Conservation (phyloP, 1,140 invertebrate genomes). For the Brachionus sp. region DNA sequence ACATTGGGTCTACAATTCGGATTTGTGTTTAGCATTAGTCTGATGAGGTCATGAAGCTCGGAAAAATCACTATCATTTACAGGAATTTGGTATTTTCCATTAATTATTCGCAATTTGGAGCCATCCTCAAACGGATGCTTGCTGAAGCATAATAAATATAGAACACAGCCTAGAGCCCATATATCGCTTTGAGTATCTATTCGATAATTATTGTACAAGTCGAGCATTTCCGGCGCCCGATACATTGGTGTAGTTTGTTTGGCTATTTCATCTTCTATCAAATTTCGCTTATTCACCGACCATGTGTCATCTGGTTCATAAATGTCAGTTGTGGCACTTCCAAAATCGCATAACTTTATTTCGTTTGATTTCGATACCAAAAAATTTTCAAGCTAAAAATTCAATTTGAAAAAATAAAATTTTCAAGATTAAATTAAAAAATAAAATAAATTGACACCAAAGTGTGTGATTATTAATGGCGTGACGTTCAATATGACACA, state of each 20-base stretch:
- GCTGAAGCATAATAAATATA: conserved; percentile 85
- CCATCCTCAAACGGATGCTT: conserved; percentile 95
- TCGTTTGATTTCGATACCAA: conserved; percentile 73
- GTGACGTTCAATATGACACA: neutral
- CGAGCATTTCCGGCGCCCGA: conserved; percentile 86
- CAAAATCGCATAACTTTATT: conserved; percentile 97
- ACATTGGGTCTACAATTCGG: conserved; percentile 45
- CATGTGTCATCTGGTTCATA: conserved; percentile 80
- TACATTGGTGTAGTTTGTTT: conserved; percentile 69
- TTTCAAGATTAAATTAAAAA: neutral
- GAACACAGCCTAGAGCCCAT: conserved; percentile 93
- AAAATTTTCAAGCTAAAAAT: conserved; percentile 67
- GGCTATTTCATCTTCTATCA: conserved; percentile 82
- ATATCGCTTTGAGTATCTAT: conserved; percentile 80
- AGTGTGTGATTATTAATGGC: neutral
- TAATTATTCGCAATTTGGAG: conserved; percentile 88
- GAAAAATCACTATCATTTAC: neutral
- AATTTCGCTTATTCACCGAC: conserved; percentile 82
- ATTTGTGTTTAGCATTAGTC: conserved; percentile 45
- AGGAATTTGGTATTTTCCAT: conserved; percentile 86
- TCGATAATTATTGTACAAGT: conserved; percentile 91
- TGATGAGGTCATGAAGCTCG: conserved; percentile 37
- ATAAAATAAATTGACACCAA: conserved; percentile 30
- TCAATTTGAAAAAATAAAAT: neutral
- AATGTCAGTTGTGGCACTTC: conserved; percentile 81